Conservation (phyloP, 2,113 vertebrate species). For the Grus americana region DNA sequence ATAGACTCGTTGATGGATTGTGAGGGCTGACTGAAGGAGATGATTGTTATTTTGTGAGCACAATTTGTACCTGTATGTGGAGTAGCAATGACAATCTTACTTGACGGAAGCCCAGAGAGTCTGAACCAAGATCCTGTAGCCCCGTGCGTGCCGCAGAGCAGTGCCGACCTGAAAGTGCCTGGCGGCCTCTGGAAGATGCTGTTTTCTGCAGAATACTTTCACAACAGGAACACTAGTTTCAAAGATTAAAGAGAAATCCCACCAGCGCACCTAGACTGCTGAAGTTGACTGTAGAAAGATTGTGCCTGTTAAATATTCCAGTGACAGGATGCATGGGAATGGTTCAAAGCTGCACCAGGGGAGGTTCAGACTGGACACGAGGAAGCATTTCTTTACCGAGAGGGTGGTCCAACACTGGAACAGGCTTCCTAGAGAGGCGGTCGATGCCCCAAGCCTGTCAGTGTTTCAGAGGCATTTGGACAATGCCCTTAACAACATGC, state of each 20-base stretch:
- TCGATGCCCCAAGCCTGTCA: too few relatives aligned
- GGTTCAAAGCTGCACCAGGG: too few relatives aligned
- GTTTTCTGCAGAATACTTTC: not conserved
- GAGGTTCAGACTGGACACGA: too few relatives aligned
- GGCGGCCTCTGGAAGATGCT: not conserved
- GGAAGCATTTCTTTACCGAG: too few relatives aligned
- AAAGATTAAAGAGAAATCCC: not conserved
- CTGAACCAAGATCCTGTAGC: not conserved
- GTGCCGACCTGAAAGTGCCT: accelerated
- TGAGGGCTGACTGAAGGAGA: not conserved
- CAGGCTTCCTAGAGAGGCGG: too few relatives aligned
- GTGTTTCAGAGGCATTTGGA: too few relatives aligned
- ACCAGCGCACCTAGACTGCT: not conserved
- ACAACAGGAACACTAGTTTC: not conserved
- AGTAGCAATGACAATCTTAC: not conserved
- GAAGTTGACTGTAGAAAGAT: not conserved
- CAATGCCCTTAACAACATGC: too few relatives aligned
- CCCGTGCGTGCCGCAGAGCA: accelerated
- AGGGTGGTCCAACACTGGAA: too few relatives aligned
- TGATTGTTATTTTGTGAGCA: not conserved
- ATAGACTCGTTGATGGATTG: slow-evolving; percentile 34
- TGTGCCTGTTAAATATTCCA: not conserved
- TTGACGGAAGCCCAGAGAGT: not conserved
- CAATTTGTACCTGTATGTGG: not conserved
- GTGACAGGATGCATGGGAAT: too few relatives aligned